Evolutionary conservation across 2,113 vertebrate species (phyloP), one percentile per base, ranked within the genome.

Genomic region (Nesogale talazaci): DNA sequence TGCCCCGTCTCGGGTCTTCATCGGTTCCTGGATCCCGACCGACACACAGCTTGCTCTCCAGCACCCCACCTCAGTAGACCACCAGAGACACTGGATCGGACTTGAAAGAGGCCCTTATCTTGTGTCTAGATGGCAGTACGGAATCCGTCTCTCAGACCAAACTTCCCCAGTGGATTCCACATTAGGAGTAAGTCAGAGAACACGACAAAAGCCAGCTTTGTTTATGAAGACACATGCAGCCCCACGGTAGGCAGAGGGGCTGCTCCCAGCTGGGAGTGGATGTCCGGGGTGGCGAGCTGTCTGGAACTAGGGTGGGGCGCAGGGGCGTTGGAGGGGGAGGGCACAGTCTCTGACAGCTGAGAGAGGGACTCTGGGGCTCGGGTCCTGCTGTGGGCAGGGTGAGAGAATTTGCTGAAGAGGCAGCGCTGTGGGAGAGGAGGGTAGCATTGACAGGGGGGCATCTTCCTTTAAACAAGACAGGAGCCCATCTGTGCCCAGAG

Each of bases 91-190:
- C 93, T 90, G 94, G 86, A 89, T 97, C 89, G 93, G 94, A 97
- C 91, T 96, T 97, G 78, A 97, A 96, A 96, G 95, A 92, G 95
- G 80, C 76, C 85, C 95, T 97, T 94, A 96, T 97, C 96, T 97
- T 91, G 96, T 96, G 95, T 96, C 82, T 75, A 92, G 78, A 4
- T 96, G 2, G 93, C 93, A 95, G 95, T 82, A 91, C 93, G 93
- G 95, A 97, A 96, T 94, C 97, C 94, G 96, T 97, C 95, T 96
- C 93, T 95, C 90, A 97, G 97, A 98, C 97, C 95, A 96, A 98
- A 97, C 97, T 97, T 97, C 97, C 70, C 89, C 0, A 1, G 93
- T 84, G 96, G 91, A 98, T 96, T 96, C 94, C 83, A 94, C 3
- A 12, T 20, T 57, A 95, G 94, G 94, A 97, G 95, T 65, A 90